phyloP scores from a whole-genome alignment of 2,113 vertebrate species.

The Pleuronectes platessa region DNA sequence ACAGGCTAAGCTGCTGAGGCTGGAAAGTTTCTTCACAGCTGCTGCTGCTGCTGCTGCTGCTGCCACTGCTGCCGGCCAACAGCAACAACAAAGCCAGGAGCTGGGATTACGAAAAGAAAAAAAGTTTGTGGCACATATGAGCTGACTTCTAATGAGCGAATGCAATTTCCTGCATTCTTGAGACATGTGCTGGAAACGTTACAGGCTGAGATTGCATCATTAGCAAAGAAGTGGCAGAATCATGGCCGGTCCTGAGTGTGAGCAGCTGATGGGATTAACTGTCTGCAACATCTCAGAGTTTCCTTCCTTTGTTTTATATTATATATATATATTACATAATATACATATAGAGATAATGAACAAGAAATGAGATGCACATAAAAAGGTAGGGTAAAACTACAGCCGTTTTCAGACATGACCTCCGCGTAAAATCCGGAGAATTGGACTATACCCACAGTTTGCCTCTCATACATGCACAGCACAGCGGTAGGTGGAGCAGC shows the following conservation, averaged over 20 bases:
- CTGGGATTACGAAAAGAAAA: constrained; percentile 32
- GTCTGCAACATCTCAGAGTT: neutral
- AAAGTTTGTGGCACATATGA: constrained; percentile 25
- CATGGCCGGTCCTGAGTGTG: neutral
- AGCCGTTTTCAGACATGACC: too few relatives aligned
- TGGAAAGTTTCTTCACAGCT: constrained; percentile 50
- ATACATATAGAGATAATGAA: neutral
- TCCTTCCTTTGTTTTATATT: neutral
- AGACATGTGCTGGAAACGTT: constrained; percentile 21
- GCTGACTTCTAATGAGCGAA: constrained; percentile 52
- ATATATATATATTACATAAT: neutral
- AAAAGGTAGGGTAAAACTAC: too few relatives aligned
- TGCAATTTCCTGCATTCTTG: constrained; percentile 37
- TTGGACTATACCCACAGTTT: too few relatives aligned
- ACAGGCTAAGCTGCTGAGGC: constrained; percentile 55
- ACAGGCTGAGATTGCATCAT: constrained; percentile 12
- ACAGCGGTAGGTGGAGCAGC: too few relatives aligned
- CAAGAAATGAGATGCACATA: too few relatives aligned
- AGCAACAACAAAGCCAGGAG: constrained; percentile 56
- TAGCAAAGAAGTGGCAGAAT: neutral
- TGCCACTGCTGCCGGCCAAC: constrained; percentile 11
- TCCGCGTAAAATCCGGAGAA: too few relatives aligned
- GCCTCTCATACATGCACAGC: too few relatives aligned
- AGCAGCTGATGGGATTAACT: neutral
- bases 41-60: constrained; percentile 32